Percentiles rank a stretch among this genome's conserved stretches.
Conservation (phyloP, 2,888 invertebrate species). For the Octonoba sinensis region DNA sequence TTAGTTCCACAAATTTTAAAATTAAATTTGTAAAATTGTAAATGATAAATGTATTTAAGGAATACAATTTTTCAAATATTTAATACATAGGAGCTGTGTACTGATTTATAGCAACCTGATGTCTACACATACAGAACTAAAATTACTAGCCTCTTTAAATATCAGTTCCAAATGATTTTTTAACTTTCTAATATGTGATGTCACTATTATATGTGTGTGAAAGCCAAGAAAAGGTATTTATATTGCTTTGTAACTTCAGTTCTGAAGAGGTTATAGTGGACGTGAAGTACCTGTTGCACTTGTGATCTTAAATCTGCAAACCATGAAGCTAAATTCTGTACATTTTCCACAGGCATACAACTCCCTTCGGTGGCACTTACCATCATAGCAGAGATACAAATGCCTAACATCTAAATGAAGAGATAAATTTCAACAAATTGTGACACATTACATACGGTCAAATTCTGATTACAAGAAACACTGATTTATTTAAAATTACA, state of each 20-base stretch:
- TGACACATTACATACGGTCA: not conserved
- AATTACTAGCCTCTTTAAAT: no score
- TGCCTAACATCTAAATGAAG: slow-evolving; percentile 28
- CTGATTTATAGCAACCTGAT: no score
- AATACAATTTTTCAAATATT: no score
- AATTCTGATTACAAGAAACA: not conserved
- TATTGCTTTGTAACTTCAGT: not conserved
- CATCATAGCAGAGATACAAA: slow-evolving; percentile 51
- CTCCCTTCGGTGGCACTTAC: slow-evolving; percentile 45
- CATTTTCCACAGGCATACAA: slow-evolving; percentile 29
- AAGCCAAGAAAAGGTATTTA: no score
- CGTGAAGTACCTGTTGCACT: slow-evolving; percentile 29
- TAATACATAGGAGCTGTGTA: no score
- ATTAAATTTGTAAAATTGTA: no score
- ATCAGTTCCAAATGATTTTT: no score
- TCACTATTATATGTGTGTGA: no score
- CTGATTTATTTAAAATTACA: not conserved
- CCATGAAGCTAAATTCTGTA: slow-evolving; percentile 33
- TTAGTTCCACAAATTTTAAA: no score
- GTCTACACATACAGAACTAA: no score
- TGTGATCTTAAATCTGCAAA: slow-evolving; percentile 34
- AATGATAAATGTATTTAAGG: no score
- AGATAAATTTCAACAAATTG: not conserved
- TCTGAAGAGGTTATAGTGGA: not conserved
- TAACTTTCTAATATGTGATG: no score